These are phyloP conservation scores for Trissonchulus latispiculum DNA, from an alignment of 2,888 invertebrate genomes.

Conservation along the genomic window DNA sequence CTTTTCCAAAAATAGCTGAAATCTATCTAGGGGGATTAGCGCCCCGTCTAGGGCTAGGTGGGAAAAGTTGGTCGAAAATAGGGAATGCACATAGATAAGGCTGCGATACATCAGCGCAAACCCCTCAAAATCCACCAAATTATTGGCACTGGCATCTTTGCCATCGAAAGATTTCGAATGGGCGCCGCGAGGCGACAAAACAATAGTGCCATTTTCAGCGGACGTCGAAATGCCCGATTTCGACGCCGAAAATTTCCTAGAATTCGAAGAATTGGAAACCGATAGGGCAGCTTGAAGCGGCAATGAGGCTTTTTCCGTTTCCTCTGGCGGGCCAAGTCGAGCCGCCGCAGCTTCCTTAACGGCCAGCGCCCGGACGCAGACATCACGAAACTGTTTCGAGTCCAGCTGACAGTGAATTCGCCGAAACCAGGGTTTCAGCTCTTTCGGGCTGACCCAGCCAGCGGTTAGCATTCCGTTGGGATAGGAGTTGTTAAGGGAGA, in stretches of 20 bases:
- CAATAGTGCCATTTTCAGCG: not conserved
- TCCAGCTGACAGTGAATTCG: slow-evolving; percentile 19
- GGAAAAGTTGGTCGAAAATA: slow-evolving; percentile 16
- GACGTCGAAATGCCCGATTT: not conserved
- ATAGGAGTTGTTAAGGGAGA: not conserved
- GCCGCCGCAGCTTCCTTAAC: too few relatives aligned
- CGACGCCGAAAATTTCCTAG: not conserved
- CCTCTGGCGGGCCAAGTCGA: too few relatives aligned
- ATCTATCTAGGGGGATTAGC: not conserved
- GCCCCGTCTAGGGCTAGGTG: not conserved
- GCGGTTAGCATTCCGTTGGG: not conserved
- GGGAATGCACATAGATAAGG: slow-evolving; percentile 30
- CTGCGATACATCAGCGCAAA: slow-evolving; percentile 31
- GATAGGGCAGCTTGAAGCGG: too few relatives aligned
- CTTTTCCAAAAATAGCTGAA: slow-evolving; percentile 12
- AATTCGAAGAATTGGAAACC: not conserved
- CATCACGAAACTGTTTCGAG: slow-evolving; percentile 15
- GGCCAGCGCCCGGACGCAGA: not conserved
- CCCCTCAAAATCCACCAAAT: slow-evolving; percentile 30
- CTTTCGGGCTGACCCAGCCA: not conserved
- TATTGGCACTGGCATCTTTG: too few relatives aligned
- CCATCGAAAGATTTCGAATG: not conserved
- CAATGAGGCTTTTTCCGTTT: too few relatives aligned
- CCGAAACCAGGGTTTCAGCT: slow-evolving; percentile 5
- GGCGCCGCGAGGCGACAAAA: not conserved